Evolutionary conservation across 1,140 invertebrate genomes (phyloP), one percentile per base, ranked within the genome.

Genomic region (Atta colombica): DNA sequence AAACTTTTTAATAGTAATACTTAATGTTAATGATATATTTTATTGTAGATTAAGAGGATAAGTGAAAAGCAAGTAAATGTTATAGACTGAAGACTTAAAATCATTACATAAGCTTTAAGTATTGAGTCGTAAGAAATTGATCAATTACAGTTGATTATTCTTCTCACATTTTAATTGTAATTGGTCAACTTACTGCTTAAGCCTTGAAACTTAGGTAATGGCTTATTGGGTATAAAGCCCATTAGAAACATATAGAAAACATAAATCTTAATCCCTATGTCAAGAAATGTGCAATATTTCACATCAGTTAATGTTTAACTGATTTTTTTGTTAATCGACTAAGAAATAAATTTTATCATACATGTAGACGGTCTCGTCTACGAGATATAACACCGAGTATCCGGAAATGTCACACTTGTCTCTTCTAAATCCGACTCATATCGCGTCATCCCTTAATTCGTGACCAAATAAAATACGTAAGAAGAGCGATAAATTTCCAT

Each of bases 401-500:
- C n/a, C 21, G 51, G 12, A 74, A 31, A 4, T 21, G 16, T 35
- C 6, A 0, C 12, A 10, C 7, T 45, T 8, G 39, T 39, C 39
- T 6, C 66, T 69, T 25, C 21, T 28, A 69, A 69, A 69, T 49
- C 45, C 21, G 21, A 51, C n/a, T 68, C 65, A 39, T 35, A 25
- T 53, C 7, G 10, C 51, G 16, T 81, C 68, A 55, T n/a, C 25
- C 58, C 0, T 75, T 72, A 82, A 82, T 82, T 75, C 71, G 80
- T 69, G 55, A 75, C 18, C 58, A 8, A 75, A 75, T 61, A 61
- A 61, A 58, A 35, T 31, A 8, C 68, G 12, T 35, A 16, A 61
- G 68, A 61, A 45, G 69, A 58, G 80, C 80, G n/a, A 61, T 84
- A 84, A 74, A 84, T 84, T 49, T 25, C n/a, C 25, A n/a, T 75